These are phyloP conservation scores for Poeciliopsis gracilis DNA, from an alignment of 2,797 vertebrate species.

Conservation along the genomic window DNA sequence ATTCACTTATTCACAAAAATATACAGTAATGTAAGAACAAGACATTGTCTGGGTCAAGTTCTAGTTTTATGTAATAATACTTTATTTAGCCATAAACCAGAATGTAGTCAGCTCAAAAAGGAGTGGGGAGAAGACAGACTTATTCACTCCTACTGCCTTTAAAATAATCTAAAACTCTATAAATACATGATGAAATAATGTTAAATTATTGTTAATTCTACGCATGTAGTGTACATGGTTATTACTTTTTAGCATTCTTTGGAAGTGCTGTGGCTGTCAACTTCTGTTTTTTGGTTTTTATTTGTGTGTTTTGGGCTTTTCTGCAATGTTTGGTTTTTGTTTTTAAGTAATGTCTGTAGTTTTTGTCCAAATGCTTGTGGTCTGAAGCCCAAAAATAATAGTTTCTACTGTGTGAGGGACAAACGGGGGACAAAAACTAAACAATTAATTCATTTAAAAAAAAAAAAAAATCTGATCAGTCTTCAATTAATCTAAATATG, in stretches of 20 bases:
- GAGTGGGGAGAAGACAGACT: too few relatives aligned
- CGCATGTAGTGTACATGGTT: neutral
- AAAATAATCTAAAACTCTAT: neutral
- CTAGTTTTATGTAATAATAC: too few relatives aligned
- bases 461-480: neutral
- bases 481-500: neutral
- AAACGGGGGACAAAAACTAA: too few relatives aligned
- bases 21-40: neutral
- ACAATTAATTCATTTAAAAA: too few relatives aligned
- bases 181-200: neutral
- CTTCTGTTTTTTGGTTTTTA: neutral
- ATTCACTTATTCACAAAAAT: neutral
- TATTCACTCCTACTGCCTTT: too few relatives aligned
- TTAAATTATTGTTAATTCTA: neutral
- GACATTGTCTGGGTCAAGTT: too few relatives aligned
- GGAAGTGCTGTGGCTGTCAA: neutral
- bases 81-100: too few relatives aligned
- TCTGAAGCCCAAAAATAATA: neutral
- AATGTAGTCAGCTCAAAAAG: too few relatives aligned
- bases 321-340: neutral
- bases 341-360: neutral
- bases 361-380: neutral
- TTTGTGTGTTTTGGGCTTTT: neutral
- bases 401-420: neutral
- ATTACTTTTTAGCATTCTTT: neutral